phyloP scores from a whole-genome alignment of 2,797 vertebrate genomes.

The Coilia nasus region DNA sequence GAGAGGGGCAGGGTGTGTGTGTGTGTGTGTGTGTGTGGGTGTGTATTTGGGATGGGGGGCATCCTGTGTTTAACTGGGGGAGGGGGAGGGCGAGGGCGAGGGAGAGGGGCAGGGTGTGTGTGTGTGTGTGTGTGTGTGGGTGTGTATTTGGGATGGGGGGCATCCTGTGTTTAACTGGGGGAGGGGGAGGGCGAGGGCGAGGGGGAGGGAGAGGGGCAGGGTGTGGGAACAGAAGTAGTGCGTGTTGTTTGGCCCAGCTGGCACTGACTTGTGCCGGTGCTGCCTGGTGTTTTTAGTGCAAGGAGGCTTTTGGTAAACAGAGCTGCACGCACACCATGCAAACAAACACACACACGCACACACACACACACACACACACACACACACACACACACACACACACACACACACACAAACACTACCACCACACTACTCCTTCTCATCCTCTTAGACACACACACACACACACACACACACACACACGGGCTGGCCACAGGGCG shows the following conservation, averaged over 20 bases:
- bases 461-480: constrained; percentile 30
- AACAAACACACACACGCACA: constrained; percentile 32
- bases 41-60: too few relatives aligned
- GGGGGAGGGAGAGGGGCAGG: too few relatives aligned
- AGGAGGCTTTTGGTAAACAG: constrained; percentile 54
- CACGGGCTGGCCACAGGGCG: constrained; percentile 62
- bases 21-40: too few relatives aligned
- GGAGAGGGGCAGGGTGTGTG: too few relatives aligned
- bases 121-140: too few relatives aligned
- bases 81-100: too few relatives aligned
- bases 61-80: too few relatives aligned
- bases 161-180: constrained; percentile 42
- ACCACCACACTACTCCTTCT: not conserved
- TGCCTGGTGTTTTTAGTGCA: constrained; percentile 45
- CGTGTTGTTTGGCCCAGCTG: constrained; percentile 68
- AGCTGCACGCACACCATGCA: constrained; percentile 13
- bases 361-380: not conserved
- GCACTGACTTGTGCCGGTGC: constrained; percentile 55
- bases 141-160: too few relatives aligned
- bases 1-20: too few relatives aligned
- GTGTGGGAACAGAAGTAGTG: constrained; percentile 45
- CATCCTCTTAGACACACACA: not conserved
- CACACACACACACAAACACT: not conserved
- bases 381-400: not conserved
- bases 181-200: constrained; percentile 44